Conservation (phyloP, 2,888 invertebrate species). For the Lasioglossum lativentre region DNA sequence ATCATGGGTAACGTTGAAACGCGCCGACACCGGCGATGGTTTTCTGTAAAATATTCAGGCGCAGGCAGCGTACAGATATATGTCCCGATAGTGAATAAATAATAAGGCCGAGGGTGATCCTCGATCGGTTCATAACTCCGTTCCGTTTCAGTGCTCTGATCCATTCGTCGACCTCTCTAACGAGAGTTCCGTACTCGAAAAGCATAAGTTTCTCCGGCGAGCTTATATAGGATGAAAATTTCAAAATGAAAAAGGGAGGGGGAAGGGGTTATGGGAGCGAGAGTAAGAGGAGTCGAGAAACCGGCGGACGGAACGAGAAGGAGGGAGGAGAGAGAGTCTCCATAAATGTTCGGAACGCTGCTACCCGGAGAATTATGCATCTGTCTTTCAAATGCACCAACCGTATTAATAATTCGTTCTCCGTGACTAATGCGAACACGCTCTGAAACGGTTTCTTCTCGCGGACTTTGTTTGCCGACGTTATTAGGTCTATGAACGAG, state of each 20-base stretch:
- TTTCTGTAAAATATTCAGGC: conserved; percentile 70
- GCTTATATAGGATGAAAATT: conserved; percentile 42
- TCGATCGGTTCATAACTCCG: conserved; percentile 70
- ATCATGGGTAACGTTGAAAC: conserved; percentile 19
- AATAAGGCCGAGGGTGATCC: conserved; percentile 57
- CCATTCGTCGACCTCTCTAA: conserved; percentile 59
- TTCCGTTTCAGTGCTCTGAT: conserved; percentile 54
- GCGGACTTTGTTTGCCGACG: conserved; percentile 13
- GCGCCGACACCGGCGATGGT: conserved; percentile 62
- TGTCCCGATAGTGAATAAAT: conserved; percentile 69
- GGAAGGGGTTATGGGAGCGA: neutral
- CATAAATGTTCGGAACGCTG: conserved; percentile 35
- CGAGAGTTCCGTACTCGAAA: conserved; percentile 58
- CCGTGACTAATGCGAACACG: conserved; percentile 17
- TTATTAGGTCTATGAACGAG: conserved; percentile 19
- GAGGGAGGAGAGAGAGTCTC: neutral
- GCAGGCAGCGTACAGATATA: conserved; percentile 60
- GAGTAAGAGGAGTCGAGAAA: neutral
- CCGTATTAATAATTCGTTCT: conserved; percentile 32
- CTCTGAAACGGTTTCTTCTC: conserved; percentile 10
- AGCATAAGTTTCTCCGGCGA: conserved; percentile 17
- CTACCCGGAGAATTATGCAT: conserved; percentile 11
- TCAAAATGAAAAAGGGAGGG: conserved; percentile 37
- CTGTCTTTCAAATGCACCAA: neutral
- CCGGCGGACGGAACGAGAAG: neutral